A percentile compares a stretch with the other conserved stretches of the same genome.
phyloP scores from a whole-genome alignment of 2,113 vertebrate genomes.

The Trematomus loennbergii region DNA sequence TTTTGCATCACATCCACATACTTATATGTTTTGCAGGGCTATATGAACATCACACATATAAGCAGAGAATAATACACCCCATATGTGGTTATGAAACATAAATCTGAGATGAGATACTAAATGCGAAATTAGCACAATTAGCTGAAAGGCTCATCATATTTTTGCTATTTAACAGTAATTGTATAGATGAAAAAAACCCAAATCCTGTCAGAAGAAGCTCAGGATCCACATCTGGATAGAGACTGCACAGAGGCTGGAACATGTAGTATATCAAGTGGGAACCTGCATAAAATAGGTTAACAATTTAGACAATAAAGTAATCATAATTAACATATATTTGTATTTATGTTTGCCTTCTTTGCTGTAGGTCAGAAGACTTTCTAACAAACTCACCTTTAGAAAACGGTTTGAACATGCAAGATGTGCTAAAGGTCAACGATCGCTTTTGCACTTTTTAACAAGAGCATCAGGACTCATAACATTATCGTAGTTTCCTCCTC shows the following conservation, averaged over 20 bases:
- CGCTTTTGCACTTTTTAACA: conserved; percentile 20
- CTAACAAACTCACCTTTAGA: not conserved
- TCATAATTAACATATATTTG: not conserved
- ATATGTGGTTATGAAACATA: not conserved
- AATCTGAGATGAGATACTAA: not conserved
- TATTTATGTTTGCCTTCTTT: not conserved
- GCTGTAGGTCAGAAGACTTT: not conserved
- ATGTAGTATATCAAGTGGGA: not conserved
- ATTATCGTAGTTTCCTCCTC: not conserved
- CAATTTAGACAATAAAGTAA: not conserved
- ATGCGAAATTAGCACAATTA: not conserved
- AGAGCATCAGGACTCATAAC: not conserved
- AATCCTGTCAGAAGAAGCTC: too few relatives aligned
- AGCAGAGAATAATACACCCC: not conserved
- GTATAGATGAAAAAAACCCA: not conserved
- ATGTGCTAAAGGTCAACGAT: not conserved
- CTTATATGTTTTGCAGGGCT: not conserved
- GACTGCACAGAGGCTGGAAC: not conserved
- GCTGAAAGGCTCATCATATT: not conserved
- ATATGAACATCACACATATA: not conserved
- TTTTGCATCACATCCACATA: not conserved
- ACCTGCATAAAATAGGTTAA: too few relatives aligned
- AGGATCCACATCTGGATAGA: not conserved
- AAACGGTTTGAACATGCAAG: not conserved
- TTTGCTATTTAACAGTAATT: not conserved